Evolutionary conservation across 2,797 vertebrate genomes (phyloP).

Genomic region (Threskiornis aethiopicus): DNA sequence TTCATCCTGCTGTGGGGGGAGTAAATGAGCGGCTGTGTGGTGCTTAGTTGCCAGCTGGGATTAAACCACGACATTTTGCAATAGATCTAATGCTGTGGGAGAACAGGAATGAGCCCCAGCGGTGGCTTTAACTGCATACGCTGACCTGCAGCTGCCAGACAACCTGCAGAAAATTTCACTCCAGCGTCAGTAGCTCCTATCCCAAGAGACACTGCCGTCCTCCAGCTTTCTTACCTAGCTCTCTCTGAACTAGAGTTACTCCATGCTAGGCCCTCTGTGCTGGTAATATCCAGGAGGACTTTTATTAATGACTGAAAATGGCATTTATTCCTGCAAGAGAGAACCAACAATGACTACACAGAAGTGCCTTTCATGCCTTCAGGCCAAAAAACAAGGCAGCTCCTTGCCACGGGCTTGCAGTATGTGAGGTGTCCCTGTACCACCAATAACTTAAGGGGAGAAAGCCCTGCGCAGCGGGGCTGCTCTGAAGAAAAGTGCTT

Average conservation of each 20-base stretch:
- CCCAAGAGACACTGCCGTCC: background rate
- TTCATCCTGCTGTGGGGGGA: fast-evolving
- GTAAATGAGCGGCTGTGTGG: background rate
- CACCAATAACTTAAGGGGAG: background rate
- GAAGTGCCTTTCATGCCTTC: background rate
- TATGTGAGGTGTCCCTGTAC: background rate
- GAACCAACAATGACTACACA: background rate
- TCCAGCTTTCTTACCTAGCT: background rate
- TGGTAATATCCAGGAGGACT: background rate
- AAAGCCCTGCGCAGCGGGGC: background rate
- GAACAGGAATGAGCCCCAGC: background rate
- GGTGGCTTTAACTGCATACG: background rate
- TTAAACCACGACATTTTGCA: background rate
- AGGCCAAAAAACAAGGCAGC: background rate
- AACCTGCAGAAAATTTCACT: background rate
- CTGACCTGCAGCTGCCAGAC: background rate
- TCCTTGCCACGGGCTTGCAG: background rate
- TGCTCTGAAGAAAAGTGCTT: background rate
- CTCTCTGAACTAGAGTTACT: background rate
- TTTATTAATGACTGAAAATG: background rate
- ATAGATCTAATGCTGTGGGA: background rate
- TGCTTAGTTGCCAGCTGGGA: background rate
- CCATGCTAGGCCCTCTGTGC: background rate
- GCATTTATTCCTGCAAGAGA: background rate
- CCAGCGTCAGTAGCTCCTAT: background rate